Percentiles rank a stretch among this genome's conserved stretches.
Evolutionary conservation across 2,888 invertebrate genomes (phyloP).

Genomic region (Arge pagana): DNA sequence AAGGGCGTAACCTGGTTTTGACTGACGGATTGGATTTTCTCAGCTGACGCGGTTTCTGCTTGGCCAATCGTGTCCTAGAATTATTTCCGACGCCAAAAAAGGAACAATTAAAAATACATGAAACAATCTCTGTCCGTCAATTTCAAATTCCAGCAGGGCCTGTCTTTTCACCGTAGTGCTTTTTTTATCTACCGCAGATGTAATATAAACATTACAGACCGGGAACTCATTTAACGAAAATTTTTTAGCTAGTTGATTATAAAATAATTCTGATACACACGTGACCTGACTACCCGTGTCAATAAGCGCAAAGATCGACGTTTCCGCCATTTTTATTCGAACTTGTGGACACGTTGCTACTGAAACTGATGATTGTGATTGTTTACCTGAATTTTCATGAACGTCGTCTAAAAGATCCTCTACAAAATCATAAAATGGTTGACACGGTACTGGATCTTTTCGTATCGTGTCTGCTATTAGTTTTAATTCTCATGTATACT

Average conservation of each 20-base stretch:
- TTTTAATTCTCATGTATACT: background rate
- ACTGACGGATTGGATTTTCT: background rate
- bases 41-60: conserved; percentile 17
- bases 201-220: conserved; percentile 20
- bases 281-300: conserved; percentile 23
- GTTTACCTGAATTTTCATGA: background rate
- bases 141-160: conserved; percentile 15
- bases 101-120: conserved; percentile 27
- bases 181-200: conserved; percentile 25
- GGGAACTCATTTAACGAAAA: conserved; percentile 18
- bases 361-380: background rate
- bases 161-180: conserved; percentile 9
- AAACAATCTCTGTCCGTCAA: conserved; percentile 5
- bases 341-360: background rate
- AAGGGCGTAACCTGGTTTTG: background rate
- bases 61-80: conserved; percentile 32
- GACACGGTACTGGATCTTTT: conserved; percentile 13
- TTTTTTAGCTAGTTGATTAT: conserved; percentile 2
- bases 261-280: conserved; percentile 18
- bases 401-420: conserved; percentile 11
- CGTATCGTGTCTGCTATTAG: background rate
- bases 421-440: conserved; percentile 13
- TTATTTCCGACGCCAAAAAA: conserved; percentile 20
- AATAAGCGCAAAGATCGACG: background rate
- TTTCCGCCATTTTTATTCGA: background rate